Conservation (phyloP, 30 jellyfish, hydroid and myxozoan species). For the Turritopsis rubra region DNA sequence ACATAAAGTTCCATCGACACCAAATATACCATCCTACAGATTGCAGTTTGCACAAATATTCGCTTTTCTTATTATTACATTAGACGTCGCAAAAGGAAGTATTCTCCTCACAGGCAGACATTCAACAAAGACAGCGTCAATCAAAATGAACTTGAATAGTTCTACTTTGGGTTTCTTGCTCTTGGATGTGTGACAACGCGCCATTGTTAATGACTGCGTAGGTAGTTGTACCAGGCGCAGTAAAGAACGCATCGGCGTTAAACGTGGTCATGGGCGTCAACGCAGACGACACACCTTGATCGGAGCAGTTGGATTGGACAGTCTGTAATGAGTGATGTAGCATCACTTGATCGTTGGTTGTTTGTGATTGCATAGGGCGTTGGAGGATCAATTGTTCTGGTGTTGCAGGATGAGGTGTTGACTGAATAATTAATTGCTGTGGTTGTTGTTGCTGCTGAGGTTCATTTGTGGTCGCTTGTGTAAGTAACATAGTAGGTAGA, state of each 20-base stretch:
- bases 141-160: background rate
- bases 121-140: background rate
- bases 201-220: constrained; percentile 23
- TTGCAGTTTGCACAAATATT: too few relatives aligned
- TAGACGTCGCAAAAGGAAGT: too few relatives aligned
- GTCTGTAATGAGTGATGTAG: constrained; percentile 12
- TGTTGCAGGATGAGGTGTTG: background rate
- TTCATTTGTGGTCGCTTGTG: constrained; percentile 23
- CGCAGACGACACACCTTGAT: constrained; percentile 11
- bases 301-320: constrained; percentile 6
- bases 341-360: constrained; percentile 19
- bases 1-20: too few relatives aligned
- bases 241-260: constrained; percentile 40
- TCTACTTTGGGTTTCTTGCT: background rate
- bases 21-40: too few relatives aligned
- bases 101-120: too few relatives aligned
- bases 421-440: constrained; percentile 14
- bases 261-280: constrained; percentile 39
- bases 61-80: too few relatives aligned
- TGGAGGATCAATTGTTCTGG: constrained; percentile 25
- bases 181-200: constrained; percentile 10
- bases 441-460: background rate
- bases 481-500: constrained; percentile 37
- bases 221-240: constrained; percentile 28
- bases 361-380: constrained; percentile 15